Evolutionary conservation across 2,113 vertebrate genomes (phyloP).

Genomic region (Pollimyrus isidori): DNA sequence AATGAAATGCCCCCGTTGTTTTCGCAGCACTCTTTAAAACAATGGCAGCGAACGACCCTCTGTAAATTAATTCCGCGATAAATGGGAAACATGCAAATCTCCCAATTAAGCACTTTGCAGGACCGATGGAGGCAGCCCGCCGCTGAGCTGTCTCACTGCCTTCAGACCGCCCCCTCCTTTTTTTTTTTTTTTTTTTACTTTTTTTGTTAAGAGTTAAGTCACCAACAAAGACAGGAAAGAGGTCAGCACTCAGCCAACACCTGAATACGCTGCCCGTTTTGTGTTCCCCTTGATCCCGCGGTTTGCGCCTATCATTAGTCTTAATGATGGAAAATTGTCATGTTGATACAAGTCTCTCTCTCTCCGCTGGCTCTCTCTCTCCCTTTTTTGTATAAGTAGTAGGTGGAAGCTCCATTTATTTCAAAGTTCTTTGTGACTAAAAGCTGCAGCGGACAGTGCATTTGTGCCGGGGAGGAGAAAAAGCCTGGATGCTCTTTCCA

Average conservation of each 20-base stretch:
- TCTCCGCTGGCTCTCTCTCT: conserved; percentile 46
- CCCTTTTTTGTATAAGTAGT: conserved; percentile 89
- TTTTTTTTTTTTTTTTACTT: conserved; percentile 46
- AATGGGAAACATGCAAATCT: conserved; percentile 80
- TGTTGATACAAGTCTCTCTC: conserved; percentile 99
- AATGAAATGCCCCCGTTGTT: conserved; percentile 29
- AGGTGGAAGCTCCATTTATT: conserved; percentile 99
- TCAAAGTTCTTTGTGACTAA: conserved; percentile 99
- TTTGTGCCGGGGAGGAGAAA: conserved; percentile 96
- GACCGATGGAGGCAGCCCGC: conserved; percentile 70
- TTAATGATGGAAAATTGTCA: conserved; percentile 99
- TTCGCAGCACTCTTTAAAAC: conserved; percentile 46
- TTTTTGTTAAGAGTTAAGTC: conserved; percentile 95
- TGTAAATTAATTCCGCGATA: conserved; percentile 79
- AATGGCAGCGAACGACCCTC: conserved; percentile 63
- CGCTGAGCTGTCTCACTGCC: conserved; percentile 87
- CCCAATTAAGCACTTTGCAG: conserved; percentile 81
- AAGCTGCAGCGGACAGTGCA: conserved; percentile 98
- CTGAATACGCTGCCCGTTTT: conserved; percentile 96
- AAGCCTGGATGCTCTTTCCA: conserved; percentile 99
- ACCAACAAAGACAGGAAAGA: conserved; percentile 98
- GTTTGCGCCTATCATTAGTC: conserved; percentile 99
- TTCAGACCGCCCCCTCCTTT: conserved; percentile 77
- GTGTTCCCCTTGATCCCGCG: conserved; percentile 98
- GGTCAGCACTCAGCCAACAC: conserved; percentile 99